A percentile compares a stretch with the other conserved stretches of the same genome.
Conservation (phyloP, 2,113 vertebrate genomes). For the Rhinopomastus cyanomelas region DNA sequence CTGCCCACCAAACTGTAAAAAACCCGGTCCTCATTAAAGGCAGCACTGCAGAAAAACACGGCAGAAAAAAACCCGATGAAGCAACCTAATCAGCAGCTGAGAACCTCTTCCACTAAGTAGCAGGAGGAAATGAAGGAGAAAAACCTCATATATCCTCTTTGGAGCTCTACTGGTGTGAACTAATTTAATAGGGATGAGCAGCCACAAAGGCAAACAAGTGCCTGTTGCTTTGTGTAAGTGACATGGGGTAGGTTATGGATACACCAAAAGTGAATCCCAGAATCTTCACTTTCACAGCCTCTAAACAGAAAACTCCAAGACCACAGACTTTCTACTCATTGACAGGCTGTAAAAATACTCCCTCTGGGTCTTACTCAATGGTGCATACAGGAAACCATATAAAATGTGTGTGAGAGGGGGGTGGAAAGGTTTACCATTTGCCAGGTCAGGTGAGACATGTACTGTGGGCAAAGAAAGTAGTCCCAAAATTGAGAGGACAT, state of each 20-base stretch:
- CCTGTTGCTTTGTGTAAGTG: not conserved
- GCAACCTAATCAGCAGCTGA: constrained; percentile 19
- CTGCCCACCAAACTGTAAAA: not conserved
- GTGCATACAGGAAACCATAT: not conserved
- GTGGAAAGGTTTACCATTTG: not conserved
- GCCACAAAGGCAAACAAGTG: constrained; percentile 23
- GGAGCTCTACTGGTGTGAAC: constrained; percentile 35
- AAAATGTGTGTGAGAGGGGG: not conserved
- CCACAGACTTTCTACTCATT: not conserved
- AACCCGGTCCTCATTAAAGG: not conserved
- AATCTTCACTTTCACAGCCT: constrained; percentile 16
- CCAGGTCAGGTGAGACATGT: not conserved
- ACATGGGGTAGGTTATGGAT: not conserved
- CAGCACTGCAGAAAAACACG: rapidly evolving
- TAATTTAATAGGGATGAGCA: constrained; percentile 57
- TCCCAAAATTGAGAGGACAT: not conserved
- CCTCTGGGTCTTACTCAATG: not conserved
- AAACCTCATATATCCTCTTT: constrained; percentile 34
- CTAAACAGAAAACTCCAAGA: not conserved
- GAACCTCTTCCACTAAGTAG: constrained; percentile 1
- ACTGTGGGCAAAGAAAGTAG: not conserved
- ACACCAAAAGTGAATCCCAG: not conserved
- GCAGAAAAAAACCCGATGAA: not conserved
- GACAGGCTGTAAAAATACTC: not conserved
- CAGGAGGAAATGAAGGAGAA: constrained; percentile 35